A percentile compares a stretch with the other conserved stretches of the same genome.
These are phyloP conservation scores for Erythrolamprus reginae DNA, from an alignment of 2,113 vertebrate genomes.

Conservation along the genomic window DNA sequence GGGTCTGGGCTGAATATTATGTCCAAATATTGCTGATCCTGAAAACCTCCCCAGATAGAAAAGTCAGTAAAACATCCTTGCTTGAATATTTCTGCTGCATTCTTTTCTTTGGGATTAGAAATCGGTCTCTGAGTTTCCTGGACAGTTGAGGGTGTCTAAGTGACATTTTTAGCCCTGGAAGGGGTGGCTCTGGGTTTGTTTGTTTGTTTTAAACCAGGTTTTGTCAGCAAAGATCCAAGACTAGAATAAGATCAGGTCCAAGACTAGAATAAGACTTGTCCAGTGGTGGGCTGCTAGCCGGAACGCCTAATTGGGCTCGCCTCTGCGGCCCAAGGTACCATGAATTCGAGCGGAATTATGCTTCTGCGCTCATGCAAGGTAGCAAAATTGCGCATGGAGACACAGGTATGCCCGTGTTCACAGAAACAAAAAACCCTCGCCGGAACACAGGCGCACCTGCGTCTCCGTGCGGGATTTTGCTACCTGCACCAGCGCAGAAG, in stretches of 20 bases:
- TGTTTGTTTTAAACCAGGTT: neutral
- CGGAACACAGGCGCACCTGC: too few species aligned
- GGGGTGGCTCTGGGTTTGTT: neutral
- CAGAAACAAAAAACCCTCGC: too few species aligned
- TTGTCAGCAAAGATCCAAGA: neutral
- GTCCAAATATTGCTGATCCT: neutral
- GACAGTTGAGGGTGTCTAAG: neutral
- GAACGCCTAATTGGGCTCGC: too few species aligned
- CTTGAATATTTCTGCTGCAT: neutral
- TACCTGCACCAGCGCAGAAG: too few species aligned
- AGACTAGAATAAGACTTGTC: too few species aligned
- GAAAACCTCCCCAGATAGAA: neutral
- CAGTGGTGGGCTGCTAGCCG: too few species aligned
- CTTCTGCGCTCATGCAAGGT: too few species aligned
- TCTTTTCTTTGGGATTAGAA: neutral
- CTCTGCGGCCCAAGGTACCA: too few species aligned
- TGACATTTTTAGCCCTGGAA: neutral
- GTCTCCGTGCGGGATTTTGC: too few species aligned
- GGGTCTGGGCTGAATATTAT: neutral
- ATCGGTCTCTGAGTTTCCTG: neutral
- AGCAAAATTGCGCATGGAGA: too few species aligned
- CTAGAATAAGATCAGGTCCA: neutral
- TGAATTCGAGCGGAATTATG: too few species aligned
- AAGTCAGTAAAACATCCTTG: neutral
- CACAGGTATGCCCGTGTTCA: too few species aligned